Evolutionary conservation across 2,888 invertebrate species (phyloP).

Genomic region (Caenorhabditis angaria): DNA sequence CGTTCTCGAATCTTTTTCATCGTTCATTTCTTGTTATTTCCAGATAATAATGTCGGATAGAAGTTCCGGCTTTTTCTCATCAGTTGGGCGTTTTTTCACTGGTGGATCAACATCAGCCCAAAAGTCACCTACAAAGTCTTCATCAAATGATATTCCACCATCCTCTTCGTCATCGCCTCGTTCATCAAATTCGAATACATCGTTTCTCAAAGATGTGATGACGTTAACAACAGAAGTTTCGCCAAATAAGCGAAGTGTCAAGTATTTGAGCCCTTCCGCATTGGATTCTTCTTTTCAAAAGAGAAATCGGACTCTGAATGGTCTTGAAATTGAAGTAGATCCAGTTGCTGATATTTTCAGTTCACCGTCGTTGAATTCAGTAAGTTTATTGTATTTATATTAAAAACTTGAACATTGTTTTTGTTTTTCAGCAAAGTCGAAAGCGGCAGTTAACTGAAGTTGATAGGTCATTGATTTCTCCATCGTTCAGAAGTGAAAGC

Average conservation of each 20-base stretch:
- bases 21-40: neutral
- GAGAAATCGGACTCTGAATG: conserved; percentile 6
- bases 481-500: conserved; percentile 22
- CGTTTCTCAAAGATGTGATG: conserved; percentile 25
- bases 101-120: conserved; percentile 6
- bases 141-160: conserved; percentile 4
- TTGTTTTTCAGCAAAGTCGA: conserved; percentile 22
- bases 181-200: conserved; percentile 7
- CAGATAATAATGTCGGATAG: conserved; percentile 46
- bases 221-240: neutral
- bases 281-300: conserved; percentile 5
- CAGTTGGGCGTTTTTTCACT: conserved; percentile 39
- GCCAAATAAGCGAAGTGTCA: conserved; percentile 12
- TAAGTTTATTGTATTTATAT: conserved; percentile 12
- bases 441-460: conserved; percentile 41
- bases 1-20: neutral
- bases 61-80: conserved; percentile 36
- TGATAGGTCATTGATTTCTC: conserved; percentile 20
- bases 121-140: conserved; percentile 12
- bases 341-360: conserved; percentile 33
- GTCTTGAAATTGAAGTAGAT: conserved; percentile 26
- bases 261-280: conserved; percentile 34
- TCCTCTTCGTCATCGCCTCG: neutral
- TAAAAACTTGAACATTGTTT: neutral
- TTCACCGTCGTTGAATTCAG: conserved; percentile 16